Conservation (phyloP, 2,888 invertebrate genomes). For the Byasa hedistus region DNA sequence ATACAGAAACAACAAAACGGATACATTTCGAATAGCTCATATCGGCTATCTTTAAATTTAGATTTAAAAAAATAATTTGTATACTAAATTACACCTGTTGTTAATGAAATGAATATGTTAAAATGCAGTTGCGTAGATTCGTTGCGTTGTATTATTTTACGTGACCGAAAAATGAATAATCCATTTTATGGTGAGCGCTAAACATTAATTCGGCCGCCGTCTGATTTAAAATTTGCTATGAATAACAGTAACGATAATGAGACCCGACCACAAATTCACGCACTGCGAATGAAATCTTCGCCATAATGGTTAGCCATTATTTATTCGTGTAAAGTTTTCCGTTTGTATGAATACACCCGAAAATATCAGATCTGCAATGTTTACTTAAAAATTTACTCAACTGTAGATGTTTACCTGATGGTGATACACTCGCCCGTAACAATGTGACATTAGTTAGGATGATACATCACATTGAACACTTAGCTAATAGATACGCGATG, state of each 20-base stretch:
- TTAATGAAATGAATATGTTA: conserved; percentile 10
- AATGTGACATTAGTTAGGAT: no score
- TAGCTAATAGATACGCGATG: no score
- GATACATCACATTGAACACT: no score
- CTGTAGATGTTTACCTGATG: neutral
- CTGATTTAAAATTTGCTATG: conserved; percentile 56
- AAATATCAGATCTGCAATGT: neutral
- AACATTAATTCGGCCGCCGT: conserved; percentile 48
- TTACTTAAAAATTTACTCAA: no score
- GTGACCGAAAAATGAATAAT: conserved; percentile 30
- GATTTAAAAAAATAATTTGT: neutral
- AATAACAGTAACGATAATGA: conserved; percentile 59
- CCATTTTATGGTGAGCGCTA: conserved; percentile 36
- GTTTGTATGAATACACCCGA: neutral
- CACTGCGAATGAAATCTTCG: conserved; percentile 70
- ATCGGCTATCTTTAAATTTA: neutral
- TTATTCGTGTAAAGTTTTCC: conserved; percentile 36
- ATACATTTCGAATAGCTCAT: neutral
- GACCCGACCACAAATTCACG: conserved; percentile 65
- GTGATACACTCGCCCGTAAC: no score
- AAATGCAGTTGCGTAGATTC: conserved; percentile 17
- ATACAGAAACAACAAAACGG: no score
- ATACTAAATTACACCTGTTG: conserved; percentile 13
- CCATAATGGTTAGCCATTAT: conserved; percentile 68
- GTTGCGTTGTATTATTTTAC: conserved; percentile 28